These are phyloP conservation scores for Rhodinocichla rosea DNA, from an alignment of 2,113 vertebrate genomes.

Conservation along the genomic window DNA sequence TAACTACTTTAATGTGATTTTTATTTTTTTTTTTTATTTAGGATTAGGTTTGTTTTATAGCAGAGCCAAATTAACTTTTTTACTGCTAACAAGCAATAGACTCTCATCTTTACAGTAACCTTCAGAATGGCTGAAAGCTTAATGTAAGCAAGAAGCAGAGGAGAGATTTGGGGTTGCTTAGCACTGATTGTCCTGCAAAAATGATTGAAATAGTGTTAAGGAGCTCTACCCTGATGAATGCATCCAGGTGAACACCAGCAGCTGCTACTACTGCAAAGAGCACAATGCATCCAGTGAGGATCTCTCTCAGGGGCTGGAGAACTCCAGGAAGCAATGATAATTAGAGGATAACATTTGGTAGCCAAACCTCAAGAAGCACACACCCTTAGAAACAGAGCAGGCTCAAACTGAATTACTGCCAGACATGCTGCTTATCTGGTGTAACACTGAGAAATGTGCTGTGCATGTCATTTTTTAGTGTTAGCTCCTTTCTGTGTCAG, in stretches of 20 bases:
- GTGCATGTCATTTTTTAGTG: neutral
- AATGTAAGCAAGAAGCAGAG: neutral
- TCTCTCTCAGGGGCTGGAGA: neutral
- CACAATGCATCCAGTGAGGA: neutral
- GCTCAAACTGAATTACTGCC: neutral
- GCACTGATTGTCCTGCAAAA: neutral
- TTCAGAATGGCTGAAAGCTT: neutral
- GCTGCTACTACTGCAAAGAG: neutral
- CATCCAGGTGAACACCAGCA: neutral
- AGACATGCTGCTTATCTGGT: neutral
- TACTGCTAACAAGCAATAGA: neutral
- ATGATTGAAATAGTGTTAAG: neutral
- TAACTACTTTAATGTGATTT: constrained; percentile 17
- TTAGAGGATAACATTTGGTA: neutral
- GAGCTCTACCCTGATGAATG: neutral
- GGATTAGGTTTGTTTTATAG: neutral
- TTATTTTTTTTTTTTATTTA: neutral
- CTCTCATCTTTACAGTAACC: neutral
- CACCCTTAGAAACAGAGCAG: neutral
- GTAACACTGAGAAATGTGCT: neutral
- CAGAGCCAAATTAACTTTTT: neutral
- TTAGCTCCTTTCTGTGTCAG: neutral
- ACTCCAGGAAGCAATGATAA: neutral
- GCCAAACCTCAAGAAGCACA: neutral
- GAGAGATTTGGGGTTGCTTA: neutral